A percentile compares a stretch with the other conserved stretches of the same genome.
These are phyloP conservation scores for Adelges cooleyi DNA, from an alignment of 1,140 invertebrate species.

Conservation along the genomic window DNA sequence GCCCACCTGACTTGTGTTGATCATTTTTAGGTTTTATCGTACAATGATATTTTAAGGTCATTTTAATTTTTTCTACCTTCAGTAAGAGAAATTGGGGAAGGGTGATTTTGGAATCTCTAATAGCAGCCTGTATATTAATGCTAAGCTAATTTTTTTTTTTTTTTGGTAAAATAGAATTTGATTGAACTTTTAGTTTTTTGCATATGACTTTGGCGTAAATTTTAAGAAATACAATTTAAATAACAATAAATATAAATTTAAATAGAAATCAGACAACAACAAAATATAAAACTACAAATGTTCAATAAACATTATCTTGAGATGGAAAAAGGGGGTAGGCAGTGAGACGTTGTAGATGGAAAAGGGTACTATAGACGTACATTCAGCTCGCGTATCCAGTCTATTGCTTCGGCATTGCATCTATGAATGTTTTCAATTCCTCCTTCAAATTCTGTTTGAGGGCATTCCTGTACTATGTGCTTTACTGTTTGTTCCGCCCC, in stretches of 20 bases:
- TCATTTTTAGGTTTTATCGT: no score
- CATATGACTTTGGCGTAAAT: background rate
- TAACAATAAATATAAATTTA: background rate
- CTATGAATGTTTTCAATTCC: background rate
- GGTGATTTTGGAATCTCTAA: no score
- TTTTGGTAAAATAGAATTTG: no score
- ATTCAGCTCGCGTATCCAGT: background rate
- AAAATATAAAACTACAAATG: no score
- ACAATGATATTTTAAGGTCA: no score
- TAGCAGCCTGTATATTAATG: no score
- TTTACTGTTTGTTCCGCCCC: background rate
- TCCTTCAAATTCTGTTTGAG: no score
- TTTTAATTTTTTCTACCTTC: no score
- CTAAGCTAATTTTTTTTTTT: no score
- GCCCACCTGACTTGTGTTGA: no score
- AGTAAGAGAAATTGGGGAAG: no score
- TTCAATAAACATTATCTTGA: background rate
- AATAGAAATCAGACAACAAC: background rate
- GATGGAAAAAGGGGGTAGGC: background rate
- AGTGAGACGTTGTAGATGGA: background rate
- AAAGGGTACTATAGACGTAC: background rate
- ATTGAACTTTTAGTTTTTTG: background rate
- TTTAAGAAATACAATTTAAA: background rate
- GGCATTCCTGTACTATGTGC: background rate
- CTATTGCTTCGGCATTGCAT: background rate